phyloP scores from a whole-genome alignment of 1,140 invertebrate species.

The Periplaneta americana region DNA sequence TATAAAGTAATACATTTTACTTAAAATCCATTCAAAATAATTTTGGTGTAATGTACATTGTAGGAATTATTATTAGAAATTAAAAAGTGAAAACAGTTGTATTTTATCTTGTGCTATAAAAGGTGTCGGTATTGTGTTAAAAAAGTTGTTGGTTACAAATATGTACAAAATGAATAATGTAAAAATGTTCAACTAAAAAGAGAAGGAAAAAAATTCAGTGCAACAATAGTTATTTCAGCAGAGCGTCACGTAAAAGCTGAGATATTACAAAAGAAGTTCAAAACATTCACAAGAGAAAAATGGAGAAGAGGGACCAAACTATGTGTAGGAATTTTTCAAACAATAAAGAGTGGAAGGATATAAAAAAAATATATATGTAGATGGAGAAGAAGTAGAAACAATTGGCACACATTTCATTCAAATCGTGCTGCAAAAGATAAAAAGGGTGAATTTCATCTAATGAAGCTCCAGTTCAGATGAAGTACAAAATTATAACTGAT shows the following conservation, averaged over 20 bases:
- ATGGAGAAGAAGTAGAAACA: background rate
- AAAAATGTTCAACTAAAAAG: background rate
- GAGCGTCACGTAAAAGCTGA: background rate
- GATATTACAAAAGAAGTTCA: background rate
- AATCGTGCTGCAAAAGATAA: background rate
- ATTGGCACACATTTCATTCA: conserved; percentile 11
- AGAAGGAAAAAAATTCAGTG: background rate
- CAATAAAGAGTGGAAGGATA: background rate
- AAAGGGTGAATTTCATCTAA: background rate
- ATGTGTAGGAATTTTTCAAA: background rate
- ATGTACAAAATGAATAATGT: too few relatives aligned
- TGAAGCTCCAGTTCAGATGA: background rate
- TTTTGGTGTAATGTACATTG: too few relatives aligned
- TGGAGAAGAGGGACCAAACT: background rate
- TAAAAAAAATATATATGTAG: background rate
- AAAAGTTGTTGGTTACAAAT: too few relatives aligned
- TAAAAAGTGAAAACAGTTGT: too few relatives aligned
- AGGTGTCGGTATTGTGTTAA: too few relatives aligned
- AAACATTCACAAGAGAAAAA: background rate
- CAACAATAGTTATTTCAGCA: background rate
- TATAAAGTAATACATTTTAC: too few relatives aligned
- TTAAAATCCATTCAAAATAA: too few relatives aligned
- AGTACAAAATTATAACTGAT: too few relatives aligned
- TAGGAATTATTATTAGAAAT: too few relatives aligned
- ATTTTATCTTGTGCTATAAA: too few relatives aligned